Base-by-base conservation (phyloP, 2,797 vertebrate species). In the Alca torda region DNA sequence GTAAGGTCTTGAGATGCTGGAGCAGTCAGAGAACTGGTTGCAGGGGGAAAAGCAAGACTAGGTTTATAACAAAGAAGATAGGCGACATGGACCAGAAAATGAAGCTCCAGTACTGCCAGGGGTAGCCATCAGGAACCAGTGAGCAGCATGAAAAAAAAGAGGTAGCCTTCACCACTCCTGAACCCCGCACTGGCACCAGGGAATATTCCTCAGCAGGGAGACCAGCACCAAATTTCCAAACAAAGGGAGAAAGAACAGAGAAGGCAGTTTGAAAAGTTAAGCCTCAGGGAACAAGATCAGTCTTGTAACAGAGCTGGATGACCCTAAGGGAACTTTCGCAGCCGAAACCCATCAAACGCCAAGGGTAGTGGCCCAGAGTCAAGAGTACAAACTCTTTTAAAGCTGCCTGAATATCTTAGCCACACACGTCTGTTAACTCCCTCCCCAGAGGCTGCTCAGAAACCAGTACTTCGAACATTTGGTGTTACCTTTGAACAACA, bases 371-470 rank as follows among this genome's bases (percentile, higher is more conserved):
- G 51, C 14, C 16, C 56, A 25, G 87, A 77, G 59, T 64, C 23
- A 60, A 69, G 37, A 35, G 11, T 16, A 41, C 2, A 60, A 80
- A 25, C 11, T 25, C 43, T 65, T 76, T 53, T 43, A 45, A n/a
- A 63, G 16, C 8, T 69, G 20, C 24, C 30, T 76, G 46, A 86
- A 90, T 65, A 76, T 23, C 26, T 76, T 43, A 73, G 13, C 26
- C 10, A 4, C 59, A 19, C 0, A 0, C 25, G 5, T 28, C 24
- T 86, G 8, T 37, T 75, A 39, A 59, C 2, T 54, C 3, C 6
- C 45, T 75, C 31, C 30, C 11, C 1, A 43, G 24, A 5, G 3
- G 9, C 46, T 74, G 28, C 39, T 79, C 51, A 69, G 39, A 79
- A 87, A 68, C 6, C 16, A 19, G 6, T 33, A 33, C 14, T 61